Base-by-base conservation (phyloP, 2,888 invertebrate species). In the Stenodema calcarata region DNA sequence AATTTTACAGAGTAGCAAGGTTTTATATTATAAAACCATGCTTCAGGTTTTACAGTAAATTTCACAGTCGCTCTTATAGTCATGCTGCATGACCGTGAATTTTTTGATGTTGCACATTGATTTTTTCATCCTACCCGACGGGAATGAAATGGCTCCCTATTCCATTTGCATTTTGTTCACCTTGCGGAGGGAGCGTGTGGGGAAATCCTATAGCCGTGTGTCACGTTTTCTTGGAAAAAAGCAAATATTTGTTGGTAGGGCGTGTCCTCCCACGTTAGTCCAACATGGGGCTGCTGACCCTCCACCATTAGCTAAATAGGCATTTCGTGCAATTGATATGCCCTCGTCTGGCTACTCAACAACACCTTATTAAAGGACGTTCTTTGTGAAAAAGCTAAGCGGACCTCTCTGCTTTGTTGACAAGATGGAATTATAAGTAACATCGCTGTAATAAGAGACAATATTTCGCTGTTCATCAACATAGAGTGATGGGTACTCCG, bases 241-340 rank as follows among this genome's bases (percentile, higher is more conserved):
- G 73, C 41, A 73, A 73, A 73, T 73, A 73, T 73, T 73, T 73
- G 73, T 41, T 35, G 35, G n/a, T 0, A 35, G 35, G 41, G 73
- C 35, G 73, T 73, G 73, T 73, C n/a, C n/a, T n/a, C n/a, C 73
- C 73, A 41, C 41, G 35, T 41, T n/a, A 41, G 16, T 35, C 30
- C 73, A 41, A 35, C 73, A 73, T 35, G n/a, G 18, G 9, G 35
- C 9, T n/a, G n/a, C n/a, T 3, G 35, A 18, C 73, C 73, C 35
- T 73, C 35, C 73, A 2, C 73, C 73, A 73, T 73, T 73, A 73
- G 73, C 73, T 73, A 73, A 73, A 73, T 73, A 35, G 73, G 73
- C 35, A n/a, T 73, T 23, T 18, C 35, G 41, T 35, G 73, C 28
- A 35, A 73, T 73, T 73, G 73, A 73, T 73, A 73, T 73, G 73